phyloP scores from a whole-genome alignment of 2,888 invertebrate species.

The Disparrhopalites patrizii region DNA sequence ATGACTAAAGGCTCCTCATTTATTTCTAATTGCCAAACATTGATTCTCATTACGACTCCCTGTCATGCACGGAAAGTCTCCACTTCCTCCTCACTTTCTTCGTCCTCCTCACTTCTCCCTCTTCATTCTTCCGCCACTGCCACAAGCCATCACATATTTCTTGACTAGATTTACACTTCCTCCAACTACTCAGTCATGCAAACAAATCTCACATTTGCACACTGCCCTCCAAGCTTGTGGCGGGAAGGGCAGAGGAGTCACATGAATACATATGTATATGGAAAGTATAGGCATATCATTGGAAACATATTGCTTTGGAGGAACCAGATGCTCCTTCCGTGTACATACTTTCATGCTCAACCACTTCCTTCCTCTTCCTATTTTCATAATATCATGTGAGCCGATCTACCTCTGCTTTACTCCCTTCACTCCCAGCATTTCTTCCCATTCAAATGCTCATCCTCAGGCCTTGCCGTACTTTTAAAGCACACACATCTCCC shows the following conservation, averaged over 20 bases:
- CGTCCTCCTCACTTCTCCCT: too few species aligned
- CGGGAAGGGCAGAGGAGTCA: neutral
- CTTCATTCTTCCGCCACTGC: neutral
- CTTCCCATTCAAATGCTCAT: too few species aligned
- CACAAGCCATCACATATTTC: slow-evolving; percentile 19
- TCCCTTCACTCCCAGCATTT: neutral
- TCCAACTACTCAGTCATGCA: slow-evolving; percentile 2
- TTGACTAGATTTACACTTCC: neutral
- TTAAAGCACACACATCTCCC: too few species aligned
- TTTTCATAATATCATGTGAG: neutral
- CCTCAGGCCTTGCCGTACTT: too few species aligned
- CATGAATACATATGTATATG: too few species aligned
- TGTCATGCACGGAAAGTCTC: slow-evolving; percentile 28
- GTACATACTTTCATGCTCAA: slow-evolving; percentile 13
- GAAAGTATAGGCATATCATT: neutral
- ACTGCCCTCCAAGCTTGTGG: slow-evolving; percentile 7
- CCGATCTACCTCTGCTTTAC: neutral
- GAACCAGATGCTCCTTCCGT: too few species aligned
- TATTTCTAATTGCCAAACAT: slow-evolving; percentile 30
- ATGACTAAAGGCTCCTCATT: slow-evolving; percentile 27
- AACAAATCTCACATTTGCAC: slow-evolving; percentile 22
- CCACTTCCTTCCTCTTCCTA: slow-evolving; percentile 21
- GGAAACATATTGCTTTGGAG: slow-evolving; percentile 9
- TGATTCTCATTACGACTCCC: slow-evolving; percentile 27
- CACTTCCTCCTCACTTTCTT: slow-evolving; percentile 24